Base-by-base conservation (phyloP, 2,888 invertebrate genomes). In the Oeneis ivallda region DNA sequence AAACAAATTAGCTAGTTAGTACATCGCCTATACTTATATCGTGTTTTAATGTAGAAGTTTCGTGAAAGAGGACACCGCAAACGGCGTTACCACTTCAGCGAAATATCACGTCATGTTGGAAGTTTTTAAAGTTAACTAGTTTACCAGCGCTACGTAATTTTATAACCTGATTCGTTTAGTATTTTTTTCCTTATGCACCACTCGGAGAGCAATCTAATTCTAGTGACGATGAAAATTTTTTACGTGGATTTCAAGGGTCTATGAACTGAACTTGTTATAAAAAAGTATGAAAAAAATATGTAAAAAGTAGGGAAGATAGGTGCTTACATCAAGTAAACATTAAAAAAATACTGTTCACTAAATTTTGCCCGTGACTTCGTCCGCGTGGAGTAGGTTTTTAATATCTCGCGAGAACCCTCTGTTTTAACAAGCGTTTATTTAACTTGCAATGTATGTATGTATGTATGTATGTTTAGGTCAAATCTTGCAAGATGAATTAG, bases 11-110 rank as follows among this genome's bases (percentile, higher is more conserved):
- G 67, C 73, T n/a, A n/a, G n/a, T n/a, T 71, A 67, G 62, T 71
- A 59, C 69, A 66, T 74, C 77, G n/a, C n/a, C n/a, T n/a, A n/a
- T n/a, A 76, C 76, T 77, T 77, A 64, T 65, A 79, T 76, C 72
- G 74, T 75, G 66, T 78, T 65, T 64, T 75, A 76, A 72, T 74
- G 74, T 74, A 62, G 69, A 64, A 67, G 66, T 47, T 64, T 57
- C 53, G 62, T 69, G 56, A 68, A 66, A 65, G 67, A 64, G 65
- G 65, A 63, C 62, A 63, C 63, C 56, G 66, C 63, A 64, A 67
- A 69, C 57, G 57, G 43, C 61, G 54, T 65, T 63, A 53, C 60
- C 64, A 37, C 62, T 69, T 69, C 59, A 52, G 59, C 62, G 41
- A 64, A 65, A 64, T 65, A 60, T 67, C 57, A 65, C 52, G n/a